These are phyloP conservation scores for Fratercula arctica DNA, from an alignment of 2,797 vertebrate genomes.

Conservation along the genomic window DNA sequence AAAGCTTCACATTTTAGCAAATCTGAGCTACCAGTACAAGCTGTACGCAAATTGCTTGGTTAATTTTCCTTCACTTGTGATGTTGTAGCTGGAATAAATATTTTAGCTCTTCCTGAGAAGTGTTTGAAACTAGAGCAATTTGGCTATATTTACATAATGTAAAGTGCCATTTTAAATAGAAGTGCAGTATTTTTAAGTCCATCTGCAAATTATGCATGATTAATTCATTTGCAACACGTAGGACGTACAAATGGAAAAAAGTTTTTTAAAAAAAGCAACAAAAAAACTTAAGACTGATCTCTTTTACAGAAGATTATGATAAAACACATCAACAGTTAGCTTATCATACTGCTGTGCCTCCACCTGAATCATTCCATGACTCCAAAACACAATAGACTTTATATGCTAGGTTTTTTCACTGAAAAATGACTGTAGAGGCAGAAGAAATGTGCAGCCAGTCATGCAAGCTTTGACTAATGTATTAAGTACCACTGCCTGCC, in stretches of 20 bases:
- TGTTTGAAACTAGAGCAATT: background rate
- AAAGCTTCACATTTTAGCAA: background rate
- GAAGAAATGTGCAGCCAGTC: background rate
- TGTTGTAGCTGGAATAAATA: conserved; percentile 7
- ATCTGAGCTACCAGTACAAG: background rate
- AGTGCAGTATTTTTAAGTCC: background rate
- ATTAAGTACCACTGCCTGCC: background rate
- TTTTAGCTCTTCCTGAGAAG: background rate
- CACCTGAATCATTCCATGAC: background rate
- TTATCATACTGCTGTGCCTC: background rate
- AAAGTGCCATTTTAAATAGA: conserved; percentile 7
- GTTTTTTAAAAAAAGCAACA: background rate
- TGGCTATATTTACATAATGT: background rate
- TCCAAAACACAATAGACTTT: background rate
- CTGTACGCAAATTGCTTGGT: background rate
- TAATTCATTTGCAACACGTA: background rate
- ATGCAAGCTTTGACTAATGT: background rate
- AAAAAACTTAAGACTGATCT: background rate
- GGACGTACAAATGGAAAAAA: background rate
- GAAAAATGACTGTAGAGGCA: background rate
- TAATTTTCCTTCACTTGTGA: background rate
- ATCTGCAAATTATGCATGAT: background rate
- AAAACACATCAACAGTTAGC: background rate
- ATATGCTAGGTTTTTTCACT: background rate
- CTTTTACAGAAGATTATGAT: background rate